Evolutionary conservation across 2,888 invertebrate genomes (phyloP).

Genomic region (Cremastinae sp.): DNA sequence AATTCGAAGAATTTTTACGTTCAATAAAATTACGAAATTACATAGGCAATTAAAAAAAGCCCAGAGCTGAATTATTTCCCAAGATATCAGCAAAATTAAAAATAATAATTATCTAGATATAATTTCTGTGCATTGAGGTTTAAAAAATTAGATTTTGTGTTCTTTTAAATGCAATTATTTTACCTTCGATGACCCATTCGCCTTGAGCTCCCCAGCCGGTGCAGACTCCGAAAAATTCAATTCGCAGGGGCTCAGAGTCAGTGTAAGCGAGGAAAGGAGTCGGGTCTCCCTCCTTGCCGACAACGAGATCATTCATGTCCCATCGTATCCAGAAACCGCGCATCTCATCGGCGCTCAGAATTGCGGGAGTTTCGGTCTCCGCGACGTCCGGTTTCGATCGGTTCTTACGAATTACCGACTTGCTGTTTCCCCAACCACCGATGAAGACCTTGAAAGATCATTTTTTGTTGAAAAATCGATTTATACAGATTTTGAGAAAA

Average conservation of each 20-base stretch:
- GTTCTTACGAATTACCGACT: slow-evolving; percentile 91
- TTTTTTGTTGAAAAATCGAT: not conserved
- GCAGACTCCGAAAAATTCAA: slow-evolving; percentile 89
- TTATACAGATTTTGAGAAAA: not conserved
- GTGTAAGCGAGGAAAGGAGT: slow-evolving; percentile 88
- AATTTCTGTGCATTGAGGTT: too few species aligned
- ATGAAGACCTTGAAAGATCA: slow-evolving; percentile 85
- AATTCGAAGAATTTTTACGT: too few species aligned
- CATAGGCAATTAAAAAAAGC: too few species aligned
- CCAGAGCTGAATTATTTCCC: too few species aligned
- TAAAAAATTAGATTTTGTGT: not conserved
- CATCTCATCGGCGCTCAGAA: slow-evolving; percentile 87
- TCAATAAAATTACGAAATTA: too few species aligned
- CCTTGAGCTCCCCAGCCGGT: slow-evolving; percentile 94
- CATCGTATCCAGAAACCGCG: slow-evolving; percentile 90
- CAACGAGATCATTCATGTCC: slow-evolving; percentile 81
- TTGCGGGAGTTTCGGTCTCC: slow-evolving; percentile 86
- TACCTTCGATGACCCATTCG: slow-evolving; percentile 91
- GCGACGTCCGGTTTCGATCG: slow-evolving; percentile 88
- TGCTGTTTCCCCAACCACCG: slow-evolving; percentile 93
- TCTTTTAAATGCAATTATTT: slow-evolving; percentile 41
- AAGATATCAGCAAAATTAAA: too few species aligned
- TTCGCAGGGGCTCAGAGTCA: slow-evolving; percentile 86
- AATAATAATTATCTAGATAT: too few species aligned
- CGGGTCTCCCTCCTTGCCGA: slow-evolving; percentile 87